Conservation (phyloP, 2,888 invertebrate genomes). For the Xestoiulus laeticollis region DNA sequence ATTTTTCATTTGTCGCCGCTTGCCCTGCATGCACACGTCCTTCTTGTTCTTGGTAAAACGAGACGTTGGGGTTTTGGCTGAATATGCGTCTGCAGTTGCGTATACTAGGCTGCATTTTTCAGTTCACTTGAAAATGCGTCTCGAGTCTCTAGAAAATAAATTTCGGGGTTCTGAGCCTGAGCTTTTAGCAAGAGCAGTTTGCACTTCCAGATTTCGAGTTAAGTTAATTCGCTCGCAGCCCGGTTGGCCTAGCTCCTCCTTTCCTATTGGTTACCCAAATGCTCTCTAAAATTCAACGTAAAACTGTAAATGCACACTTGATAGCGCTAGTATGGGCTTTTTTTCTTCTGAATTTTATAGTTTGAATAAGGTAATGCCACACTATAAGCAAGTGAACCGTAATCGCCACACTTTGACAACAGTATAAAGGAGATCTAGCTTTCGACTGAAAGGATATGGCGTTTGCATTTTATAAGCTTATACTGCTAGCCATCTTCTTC, state of each 20-base stretch:
- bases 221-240: constrained; percentile 39
- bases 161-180: constrained; percentile 32
- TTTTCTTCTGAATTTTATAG: constrained; percentile 9
- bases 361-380: constrained; percentile 43
- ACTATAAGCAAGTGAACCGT: constrained; percentile 41
- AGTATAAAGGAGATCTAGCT: constrained; percentile 41
- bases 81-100: too few species aligned
- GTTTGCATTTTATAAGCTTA: constrained; percentile 39
- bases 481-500: constrained; percentile 21
- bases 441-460: constrained; percentile 43
- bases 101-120: neutral
- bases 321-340: constrained; percentile 30
- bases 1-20: too few species aligned
- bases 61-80: too few species aligned
- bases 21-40: too few species aligned
- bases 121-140: neutral
- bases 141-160: neutral
- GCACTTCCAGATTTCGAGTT: constrained; percentile 35
- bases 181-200: constrained; percentile 23
- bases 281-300: constrained; percentile 43
- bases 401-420: constrained; percentile 43
- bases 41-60: too few species aligned
- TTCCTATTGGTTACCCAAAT: constrained; percentile 43
- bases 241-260: neutral
- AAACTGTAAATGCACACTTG: constrained; percentile 40